Evolutionary conservation across 2,113 vertebrate genomes (phyloP).

Genomic region (Amblyornis subalaris): DNA sequence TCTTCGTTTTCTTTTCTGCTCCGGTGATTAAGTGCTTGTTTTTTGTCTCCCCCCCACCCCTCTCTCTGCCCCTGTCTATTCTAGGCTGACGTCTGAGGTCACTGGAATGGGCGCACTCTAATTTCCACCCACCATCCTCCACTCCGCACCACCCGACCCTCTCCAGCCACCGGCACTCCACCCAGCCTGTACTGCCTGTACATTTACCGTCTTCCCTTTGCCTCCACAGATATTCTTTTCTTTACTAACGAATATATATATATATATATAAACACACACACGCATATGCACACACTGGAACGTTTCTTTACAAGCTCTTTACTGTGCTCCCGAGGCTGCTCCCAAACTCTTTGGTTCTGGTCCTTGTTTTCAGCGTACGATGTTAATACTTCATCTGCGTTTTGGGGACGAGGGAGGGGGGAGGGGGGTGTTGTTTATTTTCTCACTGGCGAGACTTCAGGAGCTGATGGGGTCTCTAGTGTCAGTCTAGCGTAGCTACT

Average conservation of each 20-base stretch:
- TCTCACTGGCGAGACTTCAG: neutral
- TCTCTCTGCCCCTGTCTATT: constrained; percentile 72
- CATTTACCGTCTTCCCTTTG: constrained; percentile 57
- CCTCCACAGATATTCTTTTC: constrained; percentile 54
- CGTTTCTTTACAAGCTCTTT: constrained; percentile 8
- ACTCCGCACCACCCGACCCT: constrained; percentile 78
- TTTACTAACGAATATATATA: constrained; percentile 33
- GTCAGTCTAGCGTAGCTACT: constrained; percentile 17
- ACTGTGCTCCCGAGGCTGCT: constrained; percentile 43
- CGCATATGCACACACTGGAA: neutral
- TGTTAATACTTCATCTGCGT: constrained; percentile 42
- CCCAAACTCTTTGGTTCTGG: constrained; percentile 37
- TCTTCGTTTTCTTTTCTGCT: constrained; percentile 52
- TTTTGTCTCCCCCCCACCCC: constrained; percentile 48
- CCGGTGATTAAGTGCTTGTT: constrained; percentile 61
- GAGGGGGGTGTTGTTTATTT: neutral
- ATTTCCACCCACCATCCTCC: constrained; percentile 75
- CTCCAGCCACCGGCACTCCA: constrained; percentile 75
- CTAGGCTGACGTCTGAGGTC: constrained; percentile 98
- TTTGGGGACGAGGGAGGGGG: neutral
- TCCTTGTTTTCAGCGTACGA: constrained; percentile 31
- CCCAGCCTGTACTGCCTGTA: constrained; percentile 67
- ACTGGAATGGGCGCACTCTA: constrained; percentile 95
- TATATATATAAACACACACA: neutral
- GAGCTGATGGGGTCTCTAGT: constrained; percentile 2